phyloP scores from a whole-genome alignment of 2,888 invertebrate genomes.

The Galerucella pusilla region DNA sequence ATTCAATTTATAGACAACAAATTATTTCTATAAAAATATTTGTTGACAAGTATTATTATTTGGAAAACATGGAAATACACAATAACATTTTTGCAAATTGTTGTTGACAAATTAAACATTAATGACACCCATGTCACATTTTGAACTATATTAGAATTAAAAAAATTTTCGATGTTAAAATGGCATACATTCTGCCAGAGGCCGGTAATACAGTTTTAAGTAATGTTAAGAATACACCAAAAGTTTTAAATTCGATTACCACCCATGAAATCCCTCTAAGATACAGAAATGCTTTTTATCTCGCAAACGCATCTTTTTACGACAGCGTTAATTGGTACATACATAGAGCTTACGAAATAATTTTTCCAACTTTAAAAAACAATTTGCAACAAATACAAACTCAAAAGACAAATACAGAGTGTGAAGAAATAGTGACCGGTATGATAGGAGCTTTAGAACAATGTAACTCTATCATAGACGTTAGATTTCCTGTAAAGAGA shows the following conservation, averaged over 20 bases:
- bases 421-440: constrained; percentile 49
- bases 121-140: background rate
- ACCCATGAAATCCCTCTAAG: constrained; percentile 59
- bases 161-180: constrained; percentile 14
- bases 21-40: no score
- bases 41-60: no score
- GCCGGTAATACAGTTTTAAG: constrained; percentile 17
- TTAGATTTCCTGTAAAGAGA: constrained; percentile 57
- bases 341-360: constrained; percentile 57
- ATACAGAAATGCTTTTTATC: constrained; percentile 59
- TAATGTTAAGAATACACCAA: constrained; percentile 9
- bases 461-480: constrained; percentile 59
- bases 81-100: background rate
- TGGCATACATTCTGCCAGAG: constrained; percentile 41
- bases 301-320: constrained; percentile 60
- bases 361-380: constrained; percentile 56
- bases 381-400: constrained; percentile 45
- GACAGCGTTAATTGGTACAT: constrained; percentile 61
- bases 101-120: background rate
- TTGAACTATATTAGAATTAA: background rate
- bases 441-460: constrained; percentile 57
- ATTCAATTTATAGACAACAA: no score
- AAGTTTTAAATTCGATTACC: background rate
- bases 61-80: background rate
- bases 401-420: constrained; percentile 42